Evolutionary conservation across 1,140 invertebrate genomes (phyloP).

Genomic region (Steinernema feltiae): DNA sequence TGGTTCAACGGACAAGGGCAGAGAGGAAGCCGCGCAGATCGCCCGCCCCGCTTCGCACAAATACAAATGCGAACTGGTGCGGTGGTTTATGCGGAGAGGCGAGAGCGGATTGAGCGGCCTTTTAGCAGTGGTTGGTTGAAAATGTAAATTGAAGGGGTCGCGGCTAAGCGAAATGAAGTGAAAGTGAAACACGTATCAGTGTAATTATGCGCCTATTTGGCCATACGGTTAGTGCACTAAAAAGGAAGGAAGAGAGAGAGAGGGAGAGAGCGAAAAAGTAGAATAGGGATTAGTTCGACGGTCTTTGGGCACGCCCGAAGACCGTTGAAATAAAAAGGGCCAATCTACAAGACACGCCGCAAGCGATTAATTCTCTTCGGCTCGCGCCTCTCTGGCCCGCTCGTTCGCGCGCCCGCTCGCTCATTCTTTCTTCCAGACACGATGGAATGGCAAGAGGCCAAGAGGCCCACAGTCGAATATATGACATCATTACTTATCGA

Average conservation of each 20-base stretch:
- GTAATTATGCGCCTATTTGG: conserved; percentile 7
- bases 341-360: conserved; percentile 14
- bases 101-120: neutral
- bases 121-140: conserved; percentile 7
- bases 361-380: conserved; percentile 10
- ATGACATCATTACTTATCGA: conserved; percentile 15
- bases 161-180: neutral
- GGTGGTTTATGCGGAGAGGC: too few species aligned
- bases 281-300: neutral
- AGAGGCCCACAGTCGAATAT: neutral
- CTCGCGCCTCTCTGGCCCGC: neutral
- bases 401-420: neutral
- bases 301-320: neutral
- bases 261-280: neutral
- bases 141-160: conserved; percentile 11
- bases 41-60: too few species aligned
- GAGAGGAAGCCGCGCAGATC: too few species aligned
- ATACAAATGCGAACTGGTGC: neutral
- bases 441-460: conserved; percentile 11
- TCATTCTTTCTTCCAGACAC: conserved; percentile 14
- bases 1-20: too few species aligned
- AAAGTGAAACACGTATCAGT: neutral
- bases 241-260: neutral
- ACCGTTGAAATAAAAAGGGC: conserved; percentile 15
- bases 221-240: neutral